A percentile compares a stretch with the other conserved stretches of the same genome.
These are phyloP conservation scores for Euleptes europaea DNA, from an alignment of 2,113 vertebrate species.

Conservation along the genomic window DNA sequence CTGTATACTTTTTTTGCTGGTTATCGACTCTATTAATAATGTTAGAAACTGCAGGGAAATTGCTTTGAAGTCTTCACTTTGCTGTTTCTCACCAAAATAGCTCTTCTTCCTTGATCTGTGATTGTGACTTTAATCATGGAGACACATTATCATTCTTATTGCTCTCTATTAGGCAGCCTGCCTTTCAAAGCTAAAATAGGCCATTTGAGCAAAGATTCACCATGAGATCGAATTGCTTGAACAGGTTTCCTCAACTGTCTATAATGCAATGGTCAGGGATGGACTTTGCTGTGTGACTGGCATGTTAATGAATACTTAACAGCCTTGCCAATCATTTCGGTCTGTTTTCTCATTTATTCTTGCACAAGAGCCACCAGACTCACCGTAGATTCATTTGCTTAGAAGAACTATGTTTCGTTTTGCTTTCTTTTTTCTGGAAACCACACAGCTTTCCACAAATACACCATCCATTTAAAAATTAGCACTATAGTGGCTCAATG, in stretches of 20 bases:
- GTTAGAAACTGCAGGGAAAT: slow-evolving; percentile 34
- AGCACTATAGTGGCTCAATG: not conserved
- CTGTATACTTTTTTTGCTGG: slow-evolving; percentile 39
- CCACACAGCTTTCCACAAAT: slow-evolving; percentile 21
- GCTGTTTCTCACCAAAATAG: not conserved
- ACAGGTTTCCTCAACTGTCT: slow-evolving; percentile 13
- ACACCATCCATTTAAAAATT: not conserved
- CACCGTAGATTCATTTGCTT: slow-evolving; percentile 7
- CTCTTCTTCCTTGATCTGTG: slow-evolving; percentile 46
- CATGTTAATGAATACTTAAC: not conserved
- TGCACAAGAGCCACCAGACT: not conserved
- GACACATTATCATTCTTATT: slow-evolving; percentile 39
- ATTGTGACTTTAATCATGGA: slow-evolving; percentile 33
- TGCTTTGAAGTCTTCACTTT: slow-evolving; percentile 59
- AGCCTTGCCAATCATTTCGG: slow-evolving; percentile 7
- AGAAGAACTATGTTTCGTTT: not conserved
- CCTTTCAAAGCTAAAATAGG: slow-evolving; percentile 22
- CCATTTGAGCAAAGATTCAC: slow-evolving; percentile 21
- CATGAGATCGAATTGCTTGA: slow-evolving; percentile 10
- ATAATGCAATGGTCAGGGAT: not conserved
- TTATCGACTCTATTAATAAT: slow-evolving; percentile 40
- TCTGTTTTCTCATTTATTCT: slow-evolving; percentile 1
- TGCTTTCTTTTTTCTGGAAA: slow-evolving; percentile 5
- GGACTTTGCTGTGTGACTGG: slow-evolving; percentile 16
- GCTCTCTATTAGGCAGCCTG: slow-evolving; percentile 10